Base-by-base conservation (phyloP, 1,140 invertebrate species). In the Drosophila sechellia region DNA sequence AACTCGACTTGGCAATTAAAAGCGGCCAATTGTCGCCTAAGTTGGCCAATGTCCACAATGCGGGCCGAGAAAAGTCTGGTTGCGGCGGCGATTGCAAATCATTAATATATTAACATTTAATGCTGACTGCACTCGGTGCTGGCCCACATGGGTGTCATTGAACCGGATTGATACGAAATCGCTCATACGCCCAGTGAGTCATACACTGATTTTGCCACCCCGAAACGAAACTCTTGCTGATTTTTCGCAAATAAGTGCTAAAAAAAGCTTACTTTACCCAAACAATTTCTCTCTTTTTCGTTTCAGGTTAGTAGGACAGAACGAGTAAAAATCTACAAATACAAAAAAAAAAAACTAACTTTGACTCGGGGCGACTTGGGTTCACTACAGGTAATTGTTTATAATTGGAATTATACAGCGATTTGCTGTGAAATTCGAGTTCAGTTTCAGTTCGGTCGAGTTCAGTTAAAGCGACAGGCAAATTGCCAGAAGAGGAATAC, bases 61-160 rank as follows among this genome's bases (percentile, higher is more conserved):
- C 74, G 39, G 46, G 35, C 59, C 68, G 57, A 66, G 52, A 78
- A 79, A 84, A 76, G 81, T 84, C 71, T 85, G 42, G 17, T 15
- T 52, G 80, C 35, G 17, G 42, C 6, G 52, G 17, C 55, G 59
- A 85, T 80, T 85, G 73, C 73, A 80, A 85, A 77, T 84, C 64
- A 87, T 86, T 79, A 87, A 83, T 79, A 68, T 76, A 87, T 86
- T 86, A 83, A 69, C 75, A 87, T 79, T 79, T 71, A 87, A 69
- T 83, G 55, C 55, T 66, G 40, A 22, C 50, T 69, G 48, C 31
- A 31, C 39, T 50, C 22, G 37, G 39, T 25, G n/a, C n/a, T 61
- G 81, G 6, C 58, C 84, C 84, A 86, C 75, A 69, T 86, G 39
- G 13, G 50, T 72, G 83, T 87, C 76, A 77, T 71, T 79, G 61